phyloP scores from a whole-genome alignment of 2,888 invertebrate species.

The Euspilapteryx auroguttella region DNA sequence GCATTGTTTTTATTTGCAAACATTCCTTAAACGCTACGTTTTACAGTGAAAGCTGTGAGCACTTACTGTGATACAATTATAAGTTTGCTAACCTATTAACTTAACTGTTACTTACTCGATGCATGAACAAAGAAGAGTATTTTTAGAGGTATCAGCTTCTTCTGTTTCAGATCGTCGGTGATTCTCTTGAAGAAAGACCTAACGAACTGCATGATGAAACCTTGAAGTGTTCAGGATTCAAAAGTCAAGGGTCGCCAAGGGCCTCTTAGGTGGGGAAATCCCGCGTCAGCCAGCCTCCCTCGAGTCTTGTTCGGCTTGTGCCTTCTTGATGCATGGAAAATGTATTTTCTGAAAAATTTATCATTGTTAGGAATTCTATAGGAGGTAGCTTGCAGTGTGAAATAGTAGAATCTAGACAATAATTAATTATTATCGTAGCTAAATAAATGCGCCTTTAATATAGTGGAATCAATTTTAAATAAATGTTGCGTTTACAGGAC shows the following conservation, averaged over 20 bases:
- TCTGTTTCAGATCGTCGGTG: constrained; percentile 69
- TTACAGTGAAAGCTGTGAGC: too few species aligned
- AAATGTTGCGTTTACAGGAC: too few species aligned
- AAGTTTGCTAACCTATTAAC: too few species aligned
- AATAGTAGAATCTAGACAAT: too few species aligned
- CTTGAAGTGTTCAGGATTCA: background rate
- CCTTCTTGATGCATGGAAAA: constrained; percentile 41
- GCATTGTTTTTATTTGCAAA: too few species aligned
- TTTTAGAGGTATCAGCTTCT: constrained; percentile 73
- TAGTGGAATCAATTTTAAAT: too few species aligned
- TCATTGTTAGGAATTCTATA: too few species aligned
- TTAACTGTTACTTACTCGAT: constrained; percentile 77
- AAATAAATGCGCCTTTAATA: too few species aligned
- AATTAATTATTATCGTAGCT: too few species aligned
- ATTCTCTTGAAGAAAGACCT: constrained; percentile 68
- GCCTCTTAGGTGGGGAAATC: constrained; percentile 29
- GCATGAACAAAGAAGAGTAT: constrained; percentile 77
- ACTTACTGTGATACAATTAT: too few species aligned
- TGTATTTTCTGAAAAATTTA: constrained; percentile 13
- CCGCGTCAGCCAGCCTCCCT: constrained; percentile 26
- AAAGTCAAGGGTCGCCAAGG: constrained; percentile 1
- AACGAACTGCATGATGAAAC: constrained; percentile 56
- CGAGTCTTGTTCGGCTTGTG: constrained; percentile 18
- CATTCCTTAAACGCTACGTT: too few species aligned
- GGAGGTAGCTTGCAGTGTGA: too few species aligned